Conservation (phyloP, 2,888 invertebrate species). For the Listrodromus nycthemerus region DNA sequence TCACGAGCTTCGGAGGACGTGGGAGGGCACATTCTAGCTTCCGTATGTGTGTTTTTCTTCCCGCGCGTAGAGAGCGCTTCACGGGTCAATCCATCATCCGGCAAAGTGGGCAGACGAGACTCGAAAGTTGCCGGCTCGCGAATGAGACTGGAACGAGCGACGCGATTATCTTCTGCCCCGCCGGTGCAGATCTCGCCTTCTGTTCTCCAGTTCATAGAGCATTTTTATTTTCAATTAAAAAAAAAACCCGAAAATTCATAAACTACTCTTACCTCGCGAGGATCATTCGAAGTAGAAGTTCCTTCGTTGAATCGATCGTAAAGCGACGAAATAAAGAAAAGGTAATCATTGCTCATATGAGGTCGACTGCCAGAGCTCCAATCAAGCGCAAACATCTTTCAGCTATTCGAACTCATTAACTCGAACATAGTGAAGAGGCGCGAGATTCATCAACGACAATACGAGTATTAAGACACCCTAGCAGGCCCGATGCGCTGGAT, state of each 20-base stretch:
- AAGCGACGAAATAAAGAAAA: not conserved
- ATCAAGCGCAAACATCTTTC: not conserved
- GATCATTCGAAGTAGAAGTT: not conserved
- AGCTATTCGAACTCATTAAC: not conserved
- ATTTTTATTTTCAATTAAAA: not conserved
- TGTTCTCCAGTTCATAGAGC: not conserved
- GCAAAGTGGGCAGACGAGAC: conserved; percentile 77
- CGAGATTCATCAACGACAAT: conserved; percentile 24
- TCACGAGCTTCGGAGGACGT: conserved; percentile 37
- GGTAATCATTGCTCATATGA: not conserved
- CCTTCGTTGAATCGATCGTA: not conserved
- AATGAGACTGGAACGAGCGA: conserved; percentile 31
- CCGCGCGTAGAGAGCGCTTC: conserved; percentile 45
- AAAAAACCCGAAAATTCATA: not conserved
- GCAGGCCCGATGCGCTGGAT: conserved; percentile 3
- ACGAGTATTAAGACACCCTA: not conserved
- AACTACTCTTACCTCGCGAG: not conserved
- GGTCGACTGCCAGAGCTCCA: not conserved
- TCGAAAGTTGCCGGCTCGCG: conserved; percentile 72
- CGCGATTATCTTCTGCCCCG: conserved; percentile 10
- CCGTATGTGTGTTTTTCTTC: not conserved
- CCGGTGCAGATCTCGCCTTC: not conserved
- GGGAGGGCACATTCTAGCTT: not conserved
- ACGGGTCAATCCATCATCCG: conserved; percentile 77
- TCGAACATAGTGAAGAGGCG: not conserved